Evolutionary conservation across 2,888 invertebrate species (phyloP), one percentile per base, ranked within the genome.

Genomic region (Lycophotia porphyrea): DNA sequence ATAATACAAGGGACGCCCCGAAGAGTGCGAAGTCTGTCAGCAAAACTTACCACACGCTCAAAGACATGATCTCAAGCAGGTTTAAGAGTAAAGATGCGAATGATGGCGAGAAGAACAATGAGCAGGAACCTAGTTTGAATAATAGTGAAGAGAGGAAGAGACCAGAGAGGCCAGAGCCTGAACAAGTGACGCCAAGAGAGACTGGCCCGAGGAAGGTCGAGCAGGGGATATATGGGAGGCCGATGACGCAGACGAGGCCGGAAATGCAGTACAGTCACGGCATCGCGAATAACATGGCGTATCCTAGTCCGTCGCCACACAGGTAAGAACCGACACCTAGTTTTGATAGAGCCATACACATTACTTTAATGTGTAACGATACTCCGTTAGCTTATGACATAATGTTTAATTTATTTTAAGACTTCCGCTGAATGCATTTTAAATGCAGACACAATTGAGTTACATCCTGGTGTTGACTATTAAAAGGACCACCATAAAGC

Each of bases 31-130:
- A 98, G 92, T 97, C 98, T n/a, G 97, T 98, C 77, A 97, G 98
- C 65, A 98, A 98, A 93, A 98, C 98, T 0, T 98, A 98, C 90
- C 98, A 98, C 92, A 98, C 98, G 8, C 97, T 98, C 81, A 98
- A 98, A 96, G 98, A 98, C 89, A 98, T 98, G 97, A 98, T 98
- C 90, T 98, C 98, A 36, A 98, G 98, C 92, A 97, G 98, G 89
- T 98, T 98, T 92, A 98, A 98, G 88, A 97, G 97, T 87, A 97
- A 97, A 91, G 96, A 96, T 42, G 97, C 93, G 64, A 96, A 94
- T 89, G 97, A 97, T 74, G 73, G 76, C 2, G 97, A 97, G 42
- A 96, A 95, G 78, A 92, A 91, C 60, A 94, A 93, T 73, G 97
- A 97, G 60, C 95, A 95, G 63, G 96, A 96, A 86, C 90, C 94